A percentile compares a stretch with the other conserved stretches of the same genome.
phyloP scores from a whole-genome alignment of 37 sponge, comb jelly and placozoan genomes.

The Dysidea cf. avara region DNA sequence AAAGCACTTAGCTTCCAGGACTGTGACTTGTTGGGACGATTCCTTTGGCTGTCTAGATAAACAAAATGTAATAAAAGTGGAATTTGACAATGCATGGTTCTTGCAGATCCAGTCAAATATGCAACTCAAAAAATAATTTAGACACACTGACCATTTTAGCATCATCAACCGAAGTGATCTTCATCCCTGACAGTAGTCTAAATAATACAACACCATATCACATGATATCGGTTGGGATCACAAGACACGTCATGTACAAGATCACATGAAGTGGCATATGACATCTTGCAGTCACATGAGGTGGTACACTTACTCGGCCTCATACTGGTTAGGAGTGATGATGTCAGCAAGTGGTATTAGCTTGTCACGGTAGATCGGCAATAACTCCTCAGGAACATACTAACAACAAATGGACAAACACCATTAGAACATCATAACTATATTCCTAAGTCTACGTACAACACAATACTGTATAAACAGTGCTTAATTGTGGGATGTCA shows the following conservation, averaged over 20 bases:
- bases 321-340: conserved; percentile 96
- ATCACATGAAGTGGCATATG: neutral
- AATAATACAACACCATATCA: neutral
- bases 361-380: conserved; percentile 73
- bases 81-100: too few relatives aligned
- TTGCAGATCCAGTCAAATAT: too few relatives aligned
- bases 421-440: too few relatives aligned
- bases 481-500: too few relatives aligned
- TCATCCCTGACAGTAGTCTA: conserved; percentile 69
- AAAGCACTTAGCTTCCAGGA: too few relatives aligned
- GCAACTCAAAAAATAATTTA: too few relatives aligned
- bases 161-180: conserved; percentile 74
- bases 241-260: neutral
- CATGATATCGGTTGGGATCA: neutral
- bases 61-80: too few relatives aligned
- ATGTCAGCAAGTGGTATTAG: conserved; percentile 83
- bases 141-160: conserved; percentile 72
- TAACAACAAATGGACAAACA: conserved; percentile 21
- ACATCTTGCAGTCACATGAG: neutral
- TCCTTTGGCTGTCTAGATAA: too few relatives aligned
- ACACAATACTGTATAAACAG: neutral
- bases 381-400: conserved; percentile 89
- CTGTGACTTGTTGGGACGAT: too few relatives aligned
- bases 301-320: conserved; percentile 71
- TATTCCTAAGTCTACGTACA: neutral